These are phyloP conservation scores for Lucilia sericata DNA, from an alignment of 1,140 invertebrate genomes.

Conservation along the genomic window DNA sequence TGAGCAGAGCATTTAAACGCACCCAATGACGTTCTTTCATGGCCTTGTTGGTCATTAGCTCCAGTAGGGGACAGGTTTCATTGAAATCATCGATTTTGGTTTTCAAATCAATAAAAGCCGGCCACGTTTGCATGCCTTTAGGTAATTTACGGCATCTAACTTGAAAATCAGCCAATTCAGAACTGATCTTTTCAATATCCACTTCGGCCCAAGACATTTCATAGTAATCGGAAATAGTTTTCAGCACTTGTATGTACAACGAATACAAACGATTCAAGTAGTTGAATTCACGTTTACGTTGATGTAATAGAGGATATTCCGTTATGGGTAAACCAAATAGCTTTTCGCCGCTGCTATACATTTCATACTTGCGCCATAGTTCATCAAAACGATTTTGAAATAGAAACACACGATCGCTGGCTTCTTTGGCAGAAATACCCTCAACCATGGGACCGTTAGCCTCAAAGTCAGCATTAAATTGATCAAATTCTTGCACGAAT, in stretches of 20 bases:
- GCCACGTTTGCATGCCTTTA: conserved; percentile 88
- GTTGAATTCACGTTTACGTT: conserved; percentile 85
- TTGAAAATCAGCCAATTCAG: conserved; percentile 85
- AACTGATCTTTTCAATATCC: conserved; percentile 84
- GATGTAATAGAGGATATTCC: conserved; percentile 82
- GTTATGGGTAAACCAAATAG: conserved; percentile 84
- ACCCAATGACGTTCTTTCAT: conserved; percentile 93
- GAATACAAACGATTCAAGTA: conserved; percentile 85
- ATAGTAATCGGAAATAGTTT: conserved; percentile 86
- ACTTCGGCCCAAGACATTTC: conserved; percentile 87
- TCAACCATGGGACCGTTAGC: conserved; percentile 84
- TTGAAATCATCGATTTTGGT: conserved; percentile 93
- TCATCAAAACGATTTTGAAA: conserved; percentile 86
- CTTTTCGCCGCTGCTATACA: conserved; percentile 83
- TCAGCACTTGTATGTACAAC: conserved; percentile 84
- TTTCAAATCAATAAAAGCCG: conserved; percentile 86
- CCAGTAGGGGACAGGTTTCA: conserved; percentile 86
- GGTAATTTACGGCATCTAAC: conserved; percentile 84
- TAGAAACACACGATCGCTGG: conserved; percentile 81
- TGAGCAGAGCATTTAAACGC: conserved; percentile 77
- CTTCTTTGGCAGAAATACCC: conserved; percentile 84
- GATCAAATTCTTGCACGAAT: conserved; percentile 77
- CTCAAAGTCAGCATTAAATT: conserved; percentile 82
- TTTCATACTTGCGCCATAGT: conserved; percentile 81
- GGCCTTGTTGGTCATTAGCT: conserved; percentile 89